phyloP scores from a whole-genome alignment of 2,888 invertebrate genomes.

The Perizoma affinitatum region DNA sequence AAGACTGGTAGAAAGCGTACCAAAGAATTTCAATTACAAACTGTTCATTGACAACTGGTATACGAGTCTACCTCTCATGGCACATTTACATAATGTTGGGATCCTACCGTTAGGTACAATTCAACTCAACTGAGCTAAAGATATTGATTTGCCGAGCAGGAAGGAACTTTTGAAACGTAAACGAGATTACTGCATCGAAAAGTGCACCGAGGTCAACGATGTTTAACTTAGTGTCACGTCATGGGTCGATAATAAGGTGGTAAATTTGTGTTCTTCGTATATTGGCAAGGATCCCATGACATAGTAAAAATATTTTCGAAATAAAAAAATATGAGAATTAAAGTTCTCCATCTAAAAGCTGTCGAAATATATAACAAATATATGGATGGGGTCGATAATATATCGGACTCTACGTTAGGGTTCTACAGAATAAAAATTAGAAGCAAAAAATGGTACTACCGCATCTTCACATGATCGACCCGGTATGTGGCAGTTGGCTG shows the following conservation, averaged over 20 bases:
- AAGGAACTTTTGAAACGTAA: too few species aligned
- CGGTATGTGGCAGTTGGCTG: conserved; percentile 38
- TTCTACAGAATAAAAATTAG: conserved; percentile 44
- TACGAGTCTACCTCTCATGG: conserved; percentile 24
- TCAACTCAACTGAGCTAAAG: too few species aligned
- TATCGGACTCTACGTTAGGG: conserved; percentile 33
- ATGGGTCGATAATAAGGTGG: too few species aligned
- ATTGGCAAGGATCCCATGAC: background rate
- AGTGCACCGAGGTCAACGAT: too few species aligned
- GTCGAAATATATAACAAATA: conserved; percentile 1
- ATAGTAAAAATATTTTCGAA: background rate
- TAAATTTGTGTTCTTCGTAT: too few species aligned
- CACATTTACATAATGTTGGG: too few species aligned
- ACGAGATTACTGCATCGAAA: too few species aligned
- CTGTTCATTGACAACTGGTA: conserved; percentile 39
- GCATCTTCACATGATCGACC: conserved; percentile 42
- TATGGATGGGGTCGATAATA: conserved; percentile 13
- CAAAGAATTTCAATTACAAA: conserved; percentile 37
- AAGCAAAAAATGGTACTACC: conserved; percentile 43
- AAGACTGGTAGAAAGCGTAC: too few species aligned
- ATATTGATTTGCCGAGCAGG: too few species aligned
- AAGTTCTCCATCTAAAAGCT: background rate
- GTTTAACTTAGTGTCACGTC: background rate
- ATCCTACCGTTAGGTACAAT: too few species aligned
- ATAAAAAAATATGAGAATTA: background rate